These are phyloP conservation scores for Monomorium pharaonis DNA, from an alignment of 1,140 invertebrate species.

Conservation along the genomic window DNA sequence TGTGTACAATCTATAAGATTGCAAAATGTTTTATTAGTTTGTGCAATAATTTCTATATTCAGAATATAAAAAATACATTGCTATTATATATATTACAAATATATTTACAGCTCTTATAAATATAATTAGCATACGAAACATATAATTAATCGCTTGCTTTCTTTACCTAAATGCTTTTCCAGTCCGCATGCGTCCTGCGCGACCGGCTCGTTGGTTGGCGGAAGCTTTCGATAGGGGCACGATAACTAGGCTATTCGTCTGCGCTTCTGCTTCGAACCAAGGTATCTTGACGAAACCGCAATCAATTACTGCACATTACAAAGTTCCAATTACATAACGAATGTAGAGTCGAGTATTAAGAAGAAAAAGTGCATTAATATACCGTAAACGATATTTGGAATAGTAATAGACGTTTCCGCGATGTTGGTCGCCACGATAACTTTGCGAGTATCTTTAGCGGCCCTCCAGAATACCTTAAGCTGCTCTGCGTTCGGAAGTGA, in stretches of 20 bases:
- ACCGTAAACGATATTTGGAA: slow-evolving; percentile 95
- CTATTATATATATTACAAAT: too few species aligned
- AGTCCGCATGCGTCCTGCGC: slow-evolving; percentile 93
- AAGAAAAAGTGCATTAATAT: slow-evolving; percentile 27
- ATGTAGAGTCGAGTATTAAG: not conserved
- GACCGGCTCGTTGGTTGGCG: slow-evolving; percentile 95
- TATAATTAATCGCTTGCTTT: not conserved
- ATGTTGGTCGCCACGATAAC: slow-evolving; percentile 98
- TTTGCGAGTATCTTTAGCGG: slow-evolving; percentile 92
- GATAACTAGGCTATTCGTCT: slow-evolving; percentile 94
- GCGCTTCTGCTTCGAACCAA: slow-evolving; percentile 94
- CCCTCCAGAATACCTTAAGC: slow-evolving; percentile 94
- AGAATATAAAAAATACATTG: not conserved
- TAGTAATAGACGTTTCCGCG: slow-evolving; percentile 97
- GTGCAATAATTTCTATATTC: not conserved
- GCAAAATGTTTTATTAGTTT: not conserved
- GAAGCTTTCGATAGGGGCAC: slow-evolving; percentile 95
- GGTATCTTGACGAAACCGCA: slow-evolving; percentile 98
- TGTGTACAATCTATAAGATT: slow-evolving; percentile 88
- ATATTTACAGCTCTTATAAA: too few species aligned
- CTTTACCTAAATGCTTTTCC: slow-evolving; percentile 93
- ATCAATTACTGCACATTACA: slow-evolving; percentile 92
- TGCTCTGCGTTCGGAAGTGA: slow-evolving; percentile 94
- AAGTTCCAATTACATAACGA: slow-evolving; percentile 30
- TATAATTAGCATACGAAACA: not conserved